Percentiles rank a stretch among this genome's conserved stretches.
phyloP scores from a whole-genome alignment of 2,888 invertebrate genomes.

The Belgica antarctica region DNA sequence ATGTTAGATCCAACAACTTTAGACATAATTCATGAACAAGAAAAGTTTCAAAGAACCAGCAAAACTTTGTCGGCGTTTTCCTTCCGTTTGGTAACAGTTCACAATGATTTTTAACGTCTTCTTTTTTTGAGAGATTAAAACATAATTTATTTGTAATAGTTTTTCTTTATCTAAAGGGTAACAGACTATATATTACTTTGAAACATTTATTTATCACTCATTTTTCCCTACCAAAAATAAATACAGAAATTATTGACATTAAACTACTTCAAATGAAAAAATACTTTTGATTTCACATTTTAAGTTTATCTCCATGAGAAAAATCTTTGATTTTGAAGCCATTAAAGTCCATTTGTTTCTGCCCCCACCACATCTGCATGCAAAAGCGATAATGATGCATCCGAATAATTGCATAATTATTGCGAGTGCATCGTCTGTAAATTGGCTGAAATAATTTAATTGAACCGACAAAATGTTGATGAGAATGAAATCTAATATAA shows the following conservation, averaged over 20 bases:
- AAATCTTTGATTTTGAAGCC: slow-evolving; percentile 8
- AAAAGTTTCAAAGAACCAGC: too few species aligned
- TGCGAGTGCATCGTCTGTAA: slow-evolving; percentile 27
- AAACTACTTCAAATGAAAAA: slow-evolving; percentile 16
- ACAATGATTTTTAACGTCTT: neutral
- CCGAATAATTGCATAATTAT: slow-evolving; percentile 16
- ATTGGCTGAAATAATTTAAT: slow-evolving; percentile 43
- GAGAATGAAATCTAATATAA: slow-evolving; percentile 32
- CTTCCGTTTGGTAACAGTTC: neutral
- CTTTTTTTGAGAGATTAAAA: neutral
- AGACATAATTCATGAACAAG: too few species aligned
- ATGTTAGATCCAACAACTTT: too few species aligned
- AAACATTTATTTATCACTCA: slow-evolving; percentile 32
- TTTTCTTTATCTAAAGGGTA: slow-evolving; percentile 33
- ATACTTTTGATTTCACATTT: neutral
- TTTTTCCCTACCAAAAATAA: slow-evolving; percentile 21
- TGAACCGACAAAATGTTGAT: neutral
- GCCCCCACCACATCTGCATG: neutral
- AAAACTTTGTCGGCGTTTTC: neutral
- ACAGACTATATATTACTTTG: slow-evolving; percentile 39
- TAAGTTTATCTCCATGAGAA: neutral
- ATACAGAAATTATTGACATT: slow-evolving; percentile 44
- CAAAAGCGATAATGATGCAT: slow-evolving; percentile 21
- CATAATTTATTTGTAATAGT: slow-evolving; percentile 10
- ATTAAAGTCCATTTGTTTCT: neutral